Conservation (phyloP, 2,888 invertebrate species). For the Nesidiocoris tenuis region DNA sequence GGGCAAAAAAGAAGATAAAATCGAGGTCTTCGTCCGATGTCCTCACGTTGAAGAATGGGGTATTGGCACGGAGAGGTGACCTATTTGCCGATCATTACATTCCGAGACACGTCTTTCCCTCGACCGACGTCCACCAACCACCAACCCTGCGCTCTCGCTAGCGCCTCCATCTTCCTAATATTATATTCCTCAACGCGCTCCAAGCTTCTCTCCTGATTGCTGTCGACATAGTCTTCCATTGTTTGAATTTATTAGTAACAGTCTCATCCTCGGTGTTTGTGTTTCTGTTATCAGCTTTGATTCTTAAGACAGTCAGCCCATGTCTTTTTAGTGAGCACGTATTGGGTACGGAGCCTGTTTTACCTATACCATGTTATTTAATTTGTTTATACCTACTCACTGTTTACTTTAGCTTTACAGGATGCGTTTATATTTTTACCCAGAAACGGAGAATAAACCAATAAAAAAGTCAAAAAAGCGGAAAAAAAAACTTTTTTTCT, state of each 20-base stretch:
- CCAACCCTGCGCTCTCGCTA: constrained; percentile 1
- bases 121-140: background rate
- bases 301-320: background rate
- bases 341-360: too few species aligned
- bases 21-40: background rate
- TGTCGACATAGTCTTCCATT: constrained; percentile 36
- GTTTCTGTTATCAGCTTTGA: background rate
- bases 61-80: constrained; percentile 8
- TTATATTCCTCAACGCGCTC: constrained; percentile 39
- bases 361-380: too few species aligned
- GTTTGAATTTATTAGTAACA: constrained; percentile 37
- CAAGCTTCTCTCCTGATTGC: constrained; percentile 37
- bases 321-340: too few species aligned
- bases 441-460: too few species aligned
- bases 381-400: too few species aligned
- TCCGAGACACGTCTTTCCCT: constrained; percentile 38
- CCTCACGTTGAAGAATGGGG: background rate
- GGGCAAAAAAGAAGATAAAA: background rate
- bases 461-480: too few species aligned
- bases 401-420: too few species aligned
- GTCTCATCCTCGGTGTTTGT: background rate
- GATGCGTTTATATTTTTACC: too few species aligned
- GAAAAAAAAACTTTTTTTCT: too few species aligned
- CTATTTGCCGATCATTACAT: constrained; percentile 43
- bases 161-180: constrained; percentile 15